phyloP scores from a whole-genome alignment of 2,888 invertebrate species.

The Germaria angustata region DNA sequence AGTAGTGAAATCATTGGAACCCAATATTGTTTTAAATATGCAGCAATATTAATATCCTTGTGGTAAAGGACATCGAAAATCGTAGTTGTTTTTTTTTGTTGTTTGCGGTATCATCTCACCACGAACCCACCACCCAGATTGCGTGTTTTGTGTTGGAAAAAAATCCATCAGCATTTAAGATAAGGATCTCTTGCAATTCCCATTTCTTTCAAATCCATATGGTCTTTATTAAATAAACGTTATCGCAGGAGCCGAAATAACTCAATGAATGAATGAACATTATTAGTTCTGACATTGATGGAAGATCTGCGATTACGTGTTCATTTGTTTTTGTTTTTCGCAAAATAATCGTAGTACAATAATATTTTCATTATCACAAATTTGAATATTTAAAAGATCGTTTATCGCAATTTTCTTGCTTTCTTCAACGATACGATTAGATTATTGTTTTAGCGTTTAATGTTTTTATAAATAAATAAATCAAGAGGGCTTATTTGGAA shows the following conservation, averaged over 20 bases:
- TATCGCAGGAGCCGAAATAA: background rate
- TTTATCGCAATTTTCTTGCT: constrained; percentile 36
- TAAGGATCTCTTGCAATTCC: constrained; percentile 53
- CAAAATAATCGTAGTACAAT: constrained; percentile 26
- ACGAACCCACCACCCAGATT: constrained; percentile 38
- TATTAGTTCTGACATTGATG: constrained; percentile 58
- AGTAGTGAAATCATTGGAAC: constrained; percentile 55
- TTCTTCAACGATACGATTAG: constrained; percentile 36
- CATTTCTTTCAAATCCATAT: constrained; percentile 28
- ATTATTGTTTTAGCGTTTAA: constrained; percentile 33
- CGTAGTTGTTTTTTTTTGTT: constrained; percentile 18
- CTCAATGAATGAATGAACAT: constrained; percentile 25
- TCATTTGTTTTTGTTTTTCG: constrained; percentile 37
- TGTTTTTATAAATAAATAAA: constrained; percentile 8
- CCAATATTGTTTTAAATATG: constrained; percentile 39
- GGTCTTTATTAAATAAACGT: constrained; percentile 45
- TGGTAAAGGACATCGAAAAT: background rate
- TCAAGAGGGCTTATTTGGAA: background rate
- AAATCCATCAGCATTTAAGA: constrained; percentile 54
- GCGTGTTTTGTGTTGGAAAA: constrained; percentile 16
- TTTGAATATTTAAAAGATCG: constrained; percentile 62
- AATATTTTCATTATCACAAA: constrained; percentile 47
- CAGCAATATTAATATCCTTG: background rate
- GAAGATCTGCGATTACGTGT: constrained; percentile 60
- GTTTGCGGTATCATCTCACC: constrained; percentile 47